phyloP scores from a whole-genome alignment of 2,888 invertebrate species.

The Tipula helvola region DNA sequence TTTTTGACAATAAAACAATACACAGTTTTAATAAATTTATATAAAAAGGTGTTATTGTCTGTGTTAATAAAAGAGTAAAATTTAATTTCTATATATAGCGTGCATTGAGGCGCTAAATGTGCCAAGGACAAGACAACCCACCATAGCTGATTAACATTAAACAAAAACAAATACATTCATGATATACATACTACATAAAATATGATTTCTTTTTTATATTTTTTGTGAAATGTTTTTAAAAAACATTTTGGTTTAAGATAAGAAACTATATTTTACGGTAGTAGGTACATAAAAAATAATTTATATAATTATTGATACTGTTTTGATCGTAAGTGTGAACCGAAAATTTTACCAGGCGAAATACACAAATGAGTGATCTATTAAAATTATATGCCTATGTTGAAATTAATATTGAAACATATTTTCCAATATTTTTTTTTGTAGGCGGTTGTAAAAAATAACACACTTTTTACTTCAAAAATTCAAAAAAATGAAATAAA shows the following conservation, averaged over 20 bases:
- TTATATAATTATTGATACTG: neutral
- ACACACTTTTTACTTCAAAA: no score
- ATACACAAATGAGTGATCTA: neutral
- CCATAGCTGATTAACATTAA: neutral
- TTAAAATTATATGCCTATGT: neutral
- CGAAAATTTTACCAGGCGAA: neutral
- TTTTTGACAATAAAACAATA: neutral
- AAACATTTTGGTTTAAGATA: neutral
- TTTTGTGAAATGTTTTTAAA: neutral
- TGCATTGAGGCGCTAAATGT: conserved; percentile 20
- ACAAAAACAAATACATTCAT: neutral
- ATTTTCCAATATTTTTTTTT: no score
- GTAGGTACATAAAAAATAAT: neutral
- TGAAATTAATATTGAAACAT: no score
- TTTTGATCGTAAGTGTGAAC: neutral
- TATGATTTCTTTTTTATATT: neutral
- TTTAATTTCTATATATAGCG: conserved; percentile 12
- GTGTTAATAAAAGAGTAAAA: neutral
- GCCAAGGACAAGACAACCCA: conserved; percentile 18
- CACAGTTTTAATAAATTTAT: neutral
- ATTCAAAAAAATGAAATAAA: no score
- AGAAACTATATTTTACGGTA: neutral
- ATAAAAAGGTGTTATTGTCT: neutral
- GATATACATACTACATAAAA: neutral
- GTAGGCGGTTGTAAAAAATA: no score